Conservation (phyloP, 2,888 invertebrate species). For the Cepaea hortensis region DNA sequence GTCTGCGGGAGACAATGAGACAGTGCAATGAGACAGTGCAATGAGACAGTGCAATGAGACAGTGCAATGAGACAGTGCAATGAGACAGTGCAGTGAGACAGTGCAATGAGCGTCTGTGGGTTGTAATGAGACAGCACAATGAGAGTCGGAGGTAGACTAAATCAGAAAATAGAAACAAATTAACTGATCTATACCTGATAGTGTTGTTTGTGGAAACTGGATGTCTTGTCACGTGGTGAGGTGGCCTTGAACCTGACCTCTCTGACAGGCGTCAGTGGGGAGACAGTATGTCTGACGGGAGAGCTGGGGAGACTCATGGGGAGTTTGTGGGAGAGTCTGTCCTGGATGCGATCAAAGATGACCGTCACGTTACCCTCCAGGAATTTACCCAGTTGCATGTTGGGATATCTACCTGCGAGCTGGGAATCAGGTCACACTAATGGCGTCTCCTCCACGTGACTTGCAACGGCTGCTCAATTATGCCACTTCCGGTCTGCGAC, state of each 20-base stretch:
- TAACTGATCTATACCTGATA: constrained; percentile 6
- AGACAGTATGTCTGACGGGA: constrained; percentile 15
- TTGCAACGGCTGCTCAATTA: too few species aligned
- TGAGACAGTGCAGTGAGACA: too few species aligned
- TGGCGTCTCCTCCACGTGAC: too few species aligned
- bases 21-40: too few species aligned
- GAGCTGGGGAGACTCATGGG: constrained; percentile 36
- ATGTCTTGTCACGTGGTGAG: neutral
- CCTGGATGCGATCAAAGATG: constrained; percentile 40
- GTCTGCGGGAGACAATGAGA: too few species aligned
- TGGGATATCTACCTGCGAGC: too few species aligned
- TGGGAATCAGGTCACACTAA: too few species aligned
- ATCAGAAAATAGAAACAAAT: neutral
- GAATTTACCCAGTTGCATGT: constrained; percentile 36
- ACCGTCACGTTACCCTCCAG: constrained; percentile 36
- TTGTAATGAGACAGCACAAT: too few species aligned
- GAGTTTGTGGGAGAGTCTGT: constrained; percentile 25
- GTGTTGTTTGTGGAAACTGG: neutral
- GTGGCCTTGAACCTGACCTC: neutral
- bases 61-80: too few species aligned
- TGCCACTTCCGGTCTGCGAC: too few species aligned
- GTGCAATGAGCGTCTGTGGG: too few species aligned
- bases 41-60: too few species aligned
- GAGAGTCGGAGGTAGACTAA: neutral
- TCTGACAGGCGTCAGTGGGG: neutral